These are phyloP conservation scores for Phaethornis superciliosus DNA, from an alignment of 2,113 vertebrate species.

Conservation along the genomic window DNA sequence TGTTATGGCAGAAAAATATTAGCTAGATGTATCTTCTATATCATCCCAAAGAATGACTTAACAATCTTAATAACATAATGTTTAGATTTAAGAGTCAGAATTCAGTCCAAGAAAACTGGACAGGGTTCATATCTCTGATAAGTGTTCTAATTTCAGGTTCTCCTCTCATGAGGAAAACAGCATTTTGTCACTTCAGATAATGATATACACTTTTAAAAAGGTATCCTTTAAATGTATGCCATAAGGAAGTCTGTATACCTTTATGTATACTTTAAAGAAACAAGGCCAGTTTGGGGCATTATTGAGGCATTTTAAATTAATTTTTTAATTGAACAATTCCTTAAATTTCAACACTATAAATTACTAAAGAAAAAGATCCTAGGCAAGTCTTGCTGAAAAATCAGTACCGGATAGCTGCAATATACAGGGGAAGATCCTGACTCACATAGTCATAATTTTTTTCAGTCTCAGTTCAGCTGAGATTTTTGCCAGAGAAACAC, in stretches of 20 bases:
- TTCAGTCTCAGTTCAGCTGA: background rate
- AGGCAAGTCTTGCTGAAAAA: background rate
- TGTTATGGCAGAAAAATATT: background rate
- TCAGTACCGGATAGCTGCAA: background rate
- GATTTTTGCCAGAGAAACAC: background rate
- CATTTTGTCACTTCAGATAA: background rate
- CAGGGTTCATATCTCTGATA: background rate
- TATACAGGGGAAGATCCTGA: background rate
- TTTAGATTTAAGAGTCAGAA: background rate
- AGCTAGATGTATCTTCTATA: background rate
- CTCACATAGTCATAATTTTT: background rate
- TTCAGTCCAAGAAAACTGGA: background rate
- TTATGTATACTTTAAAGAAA: background rate
- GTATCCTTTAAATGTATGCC: background rate
- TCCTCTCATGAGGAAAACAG: background rate
- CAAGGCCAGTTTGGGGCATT: background rate
- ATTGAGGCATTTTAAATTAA: background rate
- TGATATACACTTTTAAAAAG: background rate
- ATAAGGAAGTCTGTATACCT: background rate
- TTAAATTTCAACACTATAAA: background rate
- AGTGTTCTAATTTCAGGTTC: background rate
- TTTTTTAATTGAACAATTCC: background rate
- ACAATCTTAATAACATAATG: background rate
- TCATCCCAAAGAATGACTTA: background rate
- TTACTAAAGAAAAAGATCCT: background rate